Evolutionary conservation across 2,888 invertebrate genomes (phyloP).

Genomic region (Aproaerema taeniolella): DNA sequence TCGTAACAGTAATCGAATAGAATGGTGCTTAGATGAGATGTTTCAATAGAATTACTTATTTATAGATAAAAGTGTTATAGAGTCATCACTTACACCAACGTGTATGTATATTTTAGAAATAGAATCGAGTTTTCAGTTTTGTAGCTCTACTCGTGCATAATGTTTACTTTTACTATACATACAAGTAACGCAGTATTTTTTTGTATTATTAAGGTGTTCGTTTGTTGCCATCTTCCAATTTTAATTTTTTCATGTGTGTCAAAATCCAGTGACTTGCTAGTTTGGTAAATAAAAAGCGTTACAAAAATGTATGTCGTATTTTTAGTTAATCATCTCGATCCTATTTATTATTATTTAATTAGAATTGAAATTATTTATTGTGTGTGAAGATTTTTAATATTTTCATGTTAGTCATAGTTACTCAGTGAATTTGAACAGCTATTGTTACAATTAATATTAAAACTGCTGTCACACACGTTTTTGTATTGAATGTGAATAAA

Average conservation of each 20-base stretch:
- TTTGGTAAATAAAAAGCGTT: slow-evolving; percentile 36
- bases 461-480: slow-evolving; percentile 67
- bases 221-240: slow-evolving; percentile 39
- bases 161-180: slow-evolving; percentile 12
- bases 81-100: slow-evolving; percentile 44
- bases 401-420: slow-evolving; percentile 42
- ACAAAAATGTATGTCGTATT: slow-evolving; percentile 35
- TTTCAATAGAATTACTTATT: slow-evolving; percentile 64
- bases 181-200: slow-evolving; percentile 34
- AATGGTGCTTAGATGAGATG: slow-evolving; percentile 71
- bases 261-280: slow-evolving; percentile 30
- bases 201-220: slow-evolving; percentile 31
- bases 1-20: slow-evolving; percentile 72
- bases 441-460: slow-evolving; percentile 61
- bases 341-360: slow-evolving; percentile 61
- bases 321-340: slow-evolving; percentile 38
- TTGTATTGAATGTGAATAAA: slow-evolving; percentile 78
- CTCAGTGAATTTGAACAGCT: slow-evolving; percentile 39
- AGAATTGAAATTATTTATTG: slow-evolving; percentile 69
- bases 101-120: slow-evolving; percentile 48
- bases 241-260: slow-evolving; percentile 21
- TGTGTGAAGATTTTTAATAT: slow-evolving; percentile 72
- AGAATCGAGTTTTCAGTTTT: slow-evolving; percentile 24
- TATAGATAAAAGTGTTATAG: slow-evolving; percentile 50
- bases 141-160: slow-evolving; percentile 12